Conservation (phyloP, 2,797 vertebrate genomes). For the Lophotriccus pileatus region DNA sequence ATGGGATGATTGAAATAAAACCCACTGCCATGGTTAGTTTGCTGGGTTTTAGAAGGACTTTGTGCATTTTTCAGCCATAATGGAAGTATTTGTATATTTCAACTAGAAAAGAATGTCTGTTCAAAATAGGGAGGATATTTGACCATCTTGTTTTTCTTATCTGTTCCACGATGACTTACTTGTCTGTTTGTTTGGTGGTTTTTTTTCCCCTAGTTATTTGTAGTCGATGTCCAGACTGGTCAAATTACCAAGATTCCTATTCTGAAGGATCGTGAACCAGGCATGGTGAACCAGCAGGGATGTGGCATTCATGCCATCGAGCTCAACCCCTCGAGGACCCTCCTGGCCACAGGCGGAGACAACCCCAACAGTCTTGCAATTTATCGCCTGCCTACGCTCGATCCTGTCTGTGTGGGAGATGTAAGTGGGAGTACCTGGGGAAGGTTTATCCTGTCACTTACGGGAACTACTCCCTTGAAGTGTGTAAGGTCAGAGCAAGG, state of each 20-base stretch:
- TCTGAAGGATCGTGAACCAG: constrained; percentile 88
- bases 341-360: constrained; percentile 96
- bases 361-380: constrained; percentile 98
- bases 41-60: not conserved
- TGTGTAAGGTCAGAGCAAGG: not conserved
- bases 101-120: not conserved
- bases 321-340: constrained; percentile 90
- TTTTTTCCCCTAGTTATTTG: constrained; percentile 84
- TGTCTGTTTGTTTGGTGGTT: not conserved
- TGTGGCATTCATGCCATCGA: constrained; percentile 98
- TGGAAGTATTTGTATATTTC: not conserved
- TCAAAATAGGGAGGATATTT: not conserved
- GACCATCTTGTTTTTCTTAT: not conserved
- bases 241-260: constrained; percentile 97
- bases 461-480: not conserved
- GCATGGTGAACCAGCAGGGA: constrained; percentile 87
- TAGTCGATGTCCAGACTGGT: constrained; percentile 91
- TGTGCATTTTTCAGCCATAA: not conserved
- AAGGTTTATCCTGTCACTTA: not conserved
- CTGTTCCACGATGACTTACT: not conserved
- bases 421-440: constrained; percentile 78
- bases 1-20: not conserved
- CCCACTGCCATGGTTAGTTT: not conserved
- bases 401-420: constrained; percentile 97
- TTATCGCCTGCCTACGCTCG: constrained; percentile 93